Conservation (phyloP, 2,888 invertebrate genomes). For the Adela reaumurella region DNA sequence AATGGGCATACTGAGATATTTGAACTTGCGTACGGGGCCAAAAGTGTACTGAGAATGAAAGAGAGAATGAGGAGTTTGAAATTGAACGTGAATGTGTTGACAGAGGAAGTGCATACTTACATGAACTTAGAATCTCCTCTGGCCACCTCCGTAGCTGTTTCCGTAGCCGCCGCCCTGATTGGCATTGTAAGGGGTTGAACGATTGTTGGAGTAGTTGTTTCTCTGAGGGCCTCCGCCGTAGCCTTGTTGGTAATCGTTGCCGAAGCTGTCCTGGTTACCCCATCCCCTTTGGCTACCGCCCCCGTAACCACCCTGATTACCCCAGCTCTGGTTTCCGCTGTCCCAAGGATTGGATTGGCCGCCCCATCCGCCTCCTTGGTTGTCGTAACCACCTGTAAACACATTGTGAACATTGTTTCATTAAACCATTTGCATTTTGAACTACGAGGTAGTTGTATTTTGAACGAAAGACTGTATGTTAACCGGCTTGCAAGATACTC, state of each 20-base stretch:
- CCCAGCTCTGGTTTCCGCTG: conserved; percentile 19
- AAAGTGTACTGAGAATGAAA: no score
- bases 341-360: conserved; percentile 51
- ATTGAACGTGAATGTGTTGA: no score
- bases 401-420: no score
- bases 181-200: conserved; percentile 69
- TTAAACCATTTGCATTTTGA: no score
- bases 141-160: conserved; percentile 39
- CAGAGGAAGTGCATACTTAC: conserved; percentile 10
- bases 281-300: conserved; percentile 30
- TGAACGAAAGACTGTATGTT: conserved; percentile 24
- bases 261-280: conserved; percentile 65
- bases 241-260: conserved; percentile 77
- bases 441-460: no score
- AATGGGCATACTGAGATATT: no score
- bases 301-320: conserved; percentile 35
- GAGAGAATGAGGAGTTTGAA: no score
- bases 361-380: conserved; percentile 52
- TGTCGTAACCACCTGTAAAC: conserved; percentile 49
- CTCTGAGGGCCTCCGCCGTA: conserved; percentile 85
- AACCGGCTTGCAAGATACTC: conserved; percentile 47
- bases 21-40: no score
- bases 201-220: conserved; percentile 66
- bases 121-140: conserved; percentile 31
- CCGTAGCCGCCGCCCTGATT: conserved; percentile 56